Evolutionary conservation across 2,113 vertebrate genomes (phyloP).

Genomic region (Podarcis cretensis): DNA sequence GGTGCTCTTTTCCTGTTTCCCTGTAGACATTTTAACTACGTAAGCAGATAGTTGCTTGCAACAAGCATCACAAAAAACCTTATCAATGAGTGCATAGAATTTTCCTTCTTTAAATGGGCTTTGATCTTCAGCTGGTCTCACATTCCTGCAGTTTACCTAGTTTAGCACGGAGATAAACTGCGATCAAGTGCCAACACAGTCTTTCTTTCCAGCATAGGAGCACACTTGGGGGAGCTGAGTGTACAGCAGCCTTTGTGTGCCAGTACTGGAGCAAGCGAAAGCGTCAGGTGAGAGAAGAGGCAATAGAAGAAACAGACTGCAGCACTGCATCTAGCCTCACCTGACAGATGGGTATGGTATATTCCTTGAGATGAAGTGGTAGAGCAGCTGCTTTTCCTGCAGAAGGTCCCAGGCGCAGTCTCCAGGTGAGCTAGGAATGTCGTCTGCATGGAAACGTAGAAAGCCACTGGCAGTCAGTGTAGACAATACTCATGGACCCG

Average conservation of each 20-base stretch:
- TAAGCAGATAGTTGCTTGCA: constrained; percentile 23
- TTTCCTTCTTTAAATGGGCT: too few species aligned
- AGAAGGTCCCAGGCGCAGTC: too few species aligned
- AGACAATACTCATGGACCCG: too few species aligned
- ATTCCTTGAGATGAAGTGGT: too few species aligned
- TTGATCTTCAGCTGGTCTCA: too few species aligned
- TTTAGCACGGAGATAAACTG: constrained; percentile 21
- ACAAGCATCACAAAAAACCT: constrained; percentile 22
- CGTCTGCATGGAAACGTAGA: too few species aligned
- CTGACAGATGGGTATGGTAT: too few species aligned
- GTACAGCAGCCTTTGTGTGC: neutral
- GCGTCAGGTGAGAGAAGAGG: neutral
- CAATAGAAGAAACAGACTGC: neutral
- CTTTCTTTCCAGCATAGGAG: neutral
- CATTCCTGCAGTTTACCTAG: constrained; percentile 11
- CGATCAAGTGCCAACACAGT: neutral
- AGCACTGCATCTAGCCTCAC: neutral
- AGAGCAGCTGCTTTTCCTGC: too few species aligned
- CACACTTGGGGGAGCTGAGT: neutral
- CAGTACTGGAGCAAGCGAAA: neutral
- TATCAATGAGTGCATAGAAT: neutral
- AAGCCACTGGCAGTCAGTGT: too few species aligned
- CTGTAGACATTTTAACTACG: constrained; percentile 41
- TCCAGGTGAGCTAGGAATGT: too few species aligned
- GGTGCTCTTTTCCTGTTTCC: constrained; percentile 8